Percentiles rank a stretch among this genome's conserved stretches.
Evolutionary conservation across 1,140 invertebrate species (phyloP).

Genomic region (Leptoteleia sp.): DNA sequence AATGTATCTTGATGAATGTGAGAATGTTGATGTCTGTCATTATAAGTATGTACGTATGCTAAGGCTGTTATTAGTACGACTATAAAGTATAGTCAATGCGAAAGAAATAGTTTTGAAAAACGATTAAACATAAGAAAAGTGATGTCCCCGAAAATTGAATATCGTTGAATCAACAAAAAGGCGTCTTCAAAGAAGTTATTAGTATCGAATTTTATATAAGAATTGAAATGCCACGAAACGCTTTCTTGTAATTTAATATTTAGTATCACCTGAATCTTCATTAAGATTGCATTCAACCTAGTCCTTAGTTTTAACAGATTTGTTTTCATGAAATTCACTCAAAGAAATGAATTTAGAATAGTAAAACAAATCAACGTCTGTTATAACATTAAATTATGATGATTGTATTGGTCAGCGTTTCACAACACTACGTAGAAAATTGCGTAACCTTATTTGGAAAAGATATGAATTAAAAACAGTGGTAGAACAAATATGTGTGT

Average conservation of each 20-base stretch:
- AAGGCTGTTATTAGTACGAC: constrained; percentile 36
- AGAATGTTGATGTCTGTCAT: constrained; percentile 37
- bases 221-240: too few species aligned
- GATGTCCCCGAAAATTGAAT: constrained; percentile 1
- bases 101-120: constrained; percentile 52
- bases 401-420: constrained; percentile 11
- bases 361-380: too few species aligned
- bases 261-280: too few species aligned
- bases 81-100: constrained; percentile 26
- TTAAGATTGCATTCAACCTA: too few species aligned
- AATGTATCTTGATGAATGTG: constrained; percentile 44
- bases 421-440: constrained; percentile 12
- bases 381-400: too few species aligned
- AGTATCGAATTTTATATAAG: background rate
- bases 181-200: background rate
- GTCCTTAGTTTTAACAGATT: background rate
- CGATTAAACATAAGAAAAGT: constrained; percentile 6
- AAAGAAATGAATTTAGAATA: too few species aligned
- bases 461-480: constrained; percentile 17
- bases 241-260: too few species aligned
- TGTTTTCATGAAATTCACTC: too few species aligned
- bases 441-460: constrained; percentile 19
- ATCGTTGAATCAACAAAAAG: constrained; percentile 5
- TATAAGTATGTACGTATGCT: constrained; percentile 19
- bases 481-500: constrained; percentile 48